Base-by-base conservation (phyloP, 2,888 invertebrate genomes). In the Axea sp. region DNA sequence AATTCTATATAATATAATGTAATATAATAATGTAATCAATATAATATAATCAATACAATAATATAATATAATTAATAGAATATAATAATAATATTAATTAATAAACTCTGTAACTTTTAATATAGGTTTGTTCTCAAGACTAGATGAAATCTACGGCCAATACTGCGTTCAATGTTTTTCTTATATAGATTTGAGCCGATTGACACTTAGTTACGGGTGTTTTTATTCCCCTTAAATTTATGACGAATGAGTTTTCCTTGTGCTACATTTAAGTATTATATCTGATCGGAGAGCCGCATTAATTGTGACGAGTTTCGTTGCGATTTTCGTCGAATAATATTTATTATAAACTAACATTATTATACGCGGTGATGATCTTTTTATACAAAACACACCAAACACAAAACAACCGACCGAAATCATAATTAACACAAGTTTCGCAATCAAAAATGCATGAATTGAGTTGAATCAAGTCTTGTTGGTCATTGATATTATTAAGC, bases 81-180 rank as follows among this genome's bases (percentile, higher is more conserved):
- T n/a, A 62, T 69, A 62, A 67, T 76, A 7, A 77, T 80, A 71
- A 73, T 79, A 73, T 73, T 79, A 78, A 80, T 80, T 83, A 79
- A 83, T 84, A 83, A 84, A 84, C 85, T 85, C 82, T 85, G 82
- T 80, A 82, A 84, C 78, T 82, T 81, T 84, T 80, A 84, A 85
- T 84, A 85, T 83, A 84, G 79, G 80, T 82, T 84, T 83, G 82
- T 85, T 84, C 81, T 82, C 80, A 84, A 80, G 86, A 86, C 86
- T 86, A 86, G 86, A 86, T 82, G 80, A 81, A 83, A 73, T 67
- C 73, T 73, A 73, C 73, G 60, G 73, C 73, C 73, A 73, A 73
- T 73, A 68, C 73, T 73, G 73, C 53, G 24, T 73, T 69, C 31
- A 60, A 57, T 55, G 37, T 65, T 75, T 74, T 69, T 65, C 15